Evolutionary conservation across 35 echinoderm and acorn worm species (phyloP).

Genomic region (Lytechinus pictus): DNA sequence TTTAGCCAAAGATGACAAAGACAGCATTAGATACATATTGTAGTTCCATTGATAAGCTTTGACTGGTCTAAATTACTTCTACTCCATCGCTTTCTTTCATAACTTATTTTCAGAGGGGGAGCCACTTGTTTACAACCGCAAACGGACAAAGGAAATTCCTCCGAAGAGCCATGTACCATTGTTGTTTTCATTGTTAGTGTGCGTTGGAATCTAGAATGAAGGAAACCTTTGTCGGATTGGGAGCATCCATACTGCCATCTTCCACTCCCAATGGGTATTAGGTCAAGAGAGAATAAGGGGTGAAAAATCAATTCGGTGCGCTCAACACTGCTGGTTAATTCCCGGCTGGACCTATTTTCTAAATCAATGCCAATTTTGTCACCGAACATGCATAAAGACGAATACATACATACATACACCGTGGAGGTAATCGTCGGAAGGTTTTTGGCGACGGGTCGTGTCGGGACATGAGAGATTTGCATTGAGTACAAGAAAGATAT

Average conservation of each 20-base stretch:
- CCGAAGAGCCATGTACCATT: slow-evolving; percentile 10
- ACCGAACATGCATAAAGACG: slow-evolving; percentile 16
- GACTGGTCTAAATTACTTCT: slow-evolving; percentile 9
- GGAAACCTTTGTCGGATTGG: not conserved
- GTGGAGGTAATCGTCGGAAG: not conserved
- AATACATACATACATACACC: slow-evolving; percentile 12
- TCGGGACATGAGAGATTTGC: slow-evolving; percentile 1
- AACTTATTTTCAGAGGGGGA: not conserved
- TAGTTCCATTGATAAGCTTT: not conserved
- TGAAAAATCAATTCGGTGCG: slow-evolving; percentile 2
- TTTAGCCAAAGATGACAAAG: not conserved
- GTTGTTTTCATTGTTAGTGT: not conserved
- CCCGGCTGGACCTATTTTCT: not conserved
- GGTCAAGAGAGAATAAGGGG: not conserved
- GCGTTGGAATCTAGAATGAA: not conserved
- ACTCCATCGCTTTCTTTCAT: not conserved
- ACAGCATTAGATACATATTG: not conserved
- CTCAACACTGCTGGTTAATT: slow-evolving; percentile 18
- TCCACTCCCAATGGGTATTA: not conserved
- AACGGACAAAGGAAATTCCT: slow-evolving; percentile 36
- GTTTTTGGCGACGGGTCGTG: not conserved
- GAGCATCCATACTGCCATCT: not conserved
- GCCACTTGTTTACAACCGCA: slow-evolving; percentile 29
- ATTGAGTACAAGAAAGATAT: not conserved
- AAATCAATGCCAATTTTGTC: slow-evolving; percentile 19